Base-by-base conservation (phyloP, 2,797 vertebrate species). In the Crax fasciolata region DNA sequence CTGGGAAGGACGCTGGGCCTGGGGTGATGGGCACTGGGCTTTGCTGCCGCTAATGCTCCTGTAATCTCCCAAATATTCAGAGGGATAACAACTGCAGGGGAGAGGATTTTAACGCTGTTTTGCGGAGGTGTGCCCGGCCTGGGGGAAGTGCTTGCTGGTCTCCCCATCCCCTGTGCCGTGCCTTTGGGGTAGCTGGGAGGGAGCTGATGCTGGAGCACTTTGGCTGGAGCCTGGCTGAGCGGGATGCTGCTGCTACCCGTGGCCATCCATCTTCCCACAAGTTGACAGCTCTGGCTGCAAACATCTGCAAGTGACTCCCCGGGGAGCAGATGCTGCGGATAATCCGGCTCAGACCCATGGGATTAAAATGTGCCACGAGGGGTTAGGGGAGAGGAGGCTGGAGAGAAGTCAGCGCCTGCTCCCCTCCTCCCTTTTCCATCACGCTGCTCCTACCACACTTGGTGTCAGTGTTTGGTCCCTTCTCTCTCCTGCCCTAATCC, bases 311-410 rank as follows among this genome's bases (percentile, higher is more conserved):
- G 82, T 87, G 87, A 91, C 71, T 75, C 93, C 84, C 86, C 20
- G 2, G 93, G 94, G 96, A 98, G 95, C 97, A 98, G 97, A 97
- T 98, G 97, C 97, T 97, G 92, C 44, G 2, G 91, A 93, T 98
- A 97, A 98, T 98, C 97, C 93, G 66, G 96, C 92, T 97, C 95
- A 97, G 32, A 51, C 90, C 79, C 71, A 21, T 58, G 92, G 78
- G 97, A 97, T 98, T 97, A 97, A 97, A 96, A 97, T 2, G 89
- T 90, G 96, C 21, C 71, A 87, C 70, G 85, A 95, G 57, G 63
- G 38, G 82, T 57, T 13, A 9, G 66, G 44, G 65, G 24, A 58
- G 55, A 67, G 35, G 71, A 79, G 55, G 27, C 39, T 39, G 52
- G 49, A 52, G 58, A 67, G 67, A 83, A 70, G 2, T n/a, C 2